Evolutionary conservation across 2,888 invertebrate species (phyloP).

Genomic region (Scaptomyza reducta): DNA sequence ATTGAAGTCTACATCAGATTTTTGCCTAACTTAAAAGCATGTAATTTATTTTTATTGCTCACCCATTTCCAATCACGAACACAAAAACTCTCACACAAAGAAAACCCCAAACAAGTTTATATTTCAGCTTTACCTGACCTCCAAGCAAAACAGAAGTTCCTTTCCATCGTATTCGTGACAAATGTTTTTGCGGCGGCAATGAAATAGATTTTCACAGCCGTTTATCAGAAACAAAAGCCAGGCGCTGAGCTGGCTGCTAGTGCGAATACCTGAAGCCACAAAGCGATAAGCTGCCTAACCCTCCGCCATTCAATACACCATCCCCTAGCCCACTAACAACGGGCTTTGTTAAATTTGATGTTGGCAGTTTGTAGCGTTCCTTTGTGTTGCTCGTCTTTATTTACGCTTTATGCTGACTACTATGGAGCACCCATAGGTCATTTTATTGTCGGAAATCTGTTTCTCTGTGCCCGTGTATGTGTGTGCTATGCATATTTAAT

Average conservation of each 20-base stretch:
- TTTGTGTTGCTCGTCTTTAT: slow-evolving; percentile 42
- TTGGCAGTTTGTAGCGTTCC: slow-evolving; percentile 53
- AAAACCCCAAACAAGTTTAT: background rate
- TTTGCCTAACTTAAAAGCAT: slow-evolving; percentile 1
- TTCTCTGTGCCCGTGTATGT: slow-evolving; percentile 40
- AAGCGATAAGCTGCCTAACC: slow-evolving; percentile 37
- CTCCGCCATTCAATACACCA: too few species aligned
- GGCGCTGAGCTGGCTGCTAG: slow-evolving; percentile 42
- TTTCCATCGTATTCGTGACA: slow-evolving; percentile 55
- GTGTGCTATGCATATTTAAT: slow-evolving; percentile 74
- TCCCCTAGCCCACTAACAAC: background rate
- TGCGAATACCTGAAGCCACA: slow-evolving; percentile 64
- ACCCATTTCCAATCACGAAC: slow-evolving; percentile 37
- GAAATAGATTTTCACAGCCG: slow-evolving; percentile 70
- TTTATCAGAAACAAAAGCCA: slow-evolving; percentile 71
- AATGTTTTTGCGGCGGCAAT: slow-evolving; percentile 53
- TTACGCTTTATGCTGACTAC: slow-evolving; percentile 66
- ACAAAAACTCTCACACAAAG: background rate
- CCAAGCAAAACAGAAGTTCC: background rate
- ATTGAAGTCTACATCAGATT: background rate
- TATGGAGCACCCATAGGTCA: slow-evolving; percentile 63
- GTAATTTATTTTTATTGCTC: slow-evolving; percentile 31
- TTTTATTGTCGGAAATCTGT: slow-evolving; percentile 70
- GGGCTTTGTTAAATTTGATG: slow-evolving; percentile 56
- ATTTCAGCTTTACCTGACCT: slow-evolving; percentile 6